Evolutionary conservation across 2,888 invertebrate species (phyloP).

Genomic region (Parnassius mnemosyne): DNA sequence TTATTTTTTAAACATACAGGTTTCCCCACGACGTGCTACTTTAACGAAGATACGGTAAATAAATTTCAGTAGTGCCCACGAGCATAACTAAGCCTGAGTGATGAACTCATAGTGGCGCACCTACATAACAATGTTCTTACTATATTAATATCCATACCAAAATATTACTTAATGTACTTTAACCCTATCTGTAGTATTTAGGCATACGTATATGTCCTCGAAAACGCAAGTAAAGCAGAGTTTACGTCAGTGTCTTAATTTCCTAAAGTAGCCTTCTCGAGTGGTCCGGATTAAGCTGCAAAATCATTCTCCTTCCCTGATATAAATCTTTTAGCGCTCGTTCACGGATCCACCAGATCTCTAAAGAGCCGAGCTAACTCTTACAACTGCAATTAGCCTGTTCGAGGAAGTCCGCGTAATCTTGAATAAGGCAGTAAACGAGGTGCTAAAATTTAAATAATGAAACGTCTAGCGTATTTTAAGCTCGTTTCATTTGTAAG

Average conservation of each 20-base stretch:
- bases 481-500: conserved; percentile 30
- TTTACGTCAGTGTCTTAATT: conserved; percentile 62
- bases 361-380: conserved; percentile 60
- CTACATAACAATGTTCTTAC: no score
- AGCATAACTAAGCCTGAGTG: no score
- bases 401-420: conserved; percentile 61
- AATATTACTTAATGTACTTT: no score
- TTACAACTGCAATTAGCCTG: conserved; percentile 74
- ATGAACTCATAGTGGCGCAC: no score
- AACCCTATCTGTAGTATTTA: no score
- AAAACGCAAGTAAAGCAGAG: conserved; percentile 9
- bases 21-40: no score
- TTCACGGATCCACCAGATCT: conserved; percentile 64
- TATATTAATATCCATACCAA: no score
- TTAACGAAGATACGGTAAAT: no score
- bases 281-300: conserved; percentile 49
- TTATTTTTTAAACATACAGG: no score
- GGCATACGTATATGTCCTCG: neutral
- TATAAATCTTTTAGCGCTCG: conserved; percentile 79
- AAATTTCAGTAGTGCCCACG: no score
- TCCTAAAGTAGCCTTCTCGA: conserved; percentile 47
- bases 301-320: conserved; percentile 57
- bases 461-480: conserved; percentile 33
- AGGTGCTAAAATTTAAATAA: conserved; percentile 51
- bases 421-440: conserved; percentile 54